Conservation (phyloP, 1,140 invertebrate genomes). For the Adelges cooleyi region DNA sequence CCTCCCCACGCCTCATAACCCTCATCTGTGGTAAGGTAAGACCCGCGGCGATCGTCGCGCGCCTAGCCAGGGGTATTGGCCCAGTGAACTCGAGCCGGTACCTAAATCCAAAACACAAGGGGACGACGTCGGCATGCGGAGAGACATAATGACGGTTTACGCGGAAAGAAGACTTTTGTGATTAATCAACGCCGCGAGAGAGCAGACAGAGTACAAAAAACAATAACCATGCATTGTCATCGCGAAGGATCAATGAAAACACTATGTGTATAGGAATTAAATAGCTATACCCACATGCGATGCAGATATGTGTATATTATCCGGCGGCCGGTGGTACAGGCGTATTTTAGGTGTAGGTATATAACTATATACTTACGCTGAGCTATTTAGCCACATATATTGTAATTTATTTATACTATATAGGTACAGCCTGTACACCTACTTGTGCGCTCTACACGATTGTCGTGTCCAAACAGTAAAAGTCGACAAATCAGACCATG, state of each 20-base stretch:
- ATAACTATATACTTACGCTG: no score
- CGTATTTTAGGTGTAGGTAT: no score
- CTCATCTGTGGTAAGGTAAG: no score
- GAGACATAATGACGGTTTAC: background rate
- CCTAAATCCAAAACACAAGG: background rate
- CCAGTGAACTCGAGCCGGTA: conserved; percentile 2
- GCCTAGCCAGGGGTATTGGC: conserved; percentile 1
- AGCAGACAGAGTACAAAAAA: background rate
- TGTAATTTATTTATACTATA: no score
- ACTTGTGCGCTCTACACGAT: background rate
- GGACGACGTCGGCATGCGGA: background rate
- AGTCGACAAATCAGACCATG: conserved; percentile 14
- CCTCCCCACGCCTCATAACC: no score
- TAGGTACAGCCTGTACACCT: background rate
- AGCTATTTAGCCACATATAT: no score
- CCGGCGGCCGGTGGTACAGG: no score
- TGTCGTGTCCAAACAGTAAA: background rate
- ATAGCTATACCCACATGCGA: no score
- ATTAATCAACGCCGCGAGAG: background rate
- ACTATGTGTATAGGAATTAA: no score
- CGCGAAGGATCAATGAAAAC: background rate
- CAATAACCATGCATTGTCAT: conserved; percentile 13
- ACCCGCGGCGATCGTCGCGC: no score
- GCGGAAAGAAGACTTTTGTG: no score
- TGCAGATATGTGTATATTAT: no score